Percentiles rank a stretch among this genome's conserved stretches.
These are phyloP conservation scores for Ischnura elegans DNA, from an alignment of 2,888 invertebrate genomes.

Conservation along the genomic window DNA sequence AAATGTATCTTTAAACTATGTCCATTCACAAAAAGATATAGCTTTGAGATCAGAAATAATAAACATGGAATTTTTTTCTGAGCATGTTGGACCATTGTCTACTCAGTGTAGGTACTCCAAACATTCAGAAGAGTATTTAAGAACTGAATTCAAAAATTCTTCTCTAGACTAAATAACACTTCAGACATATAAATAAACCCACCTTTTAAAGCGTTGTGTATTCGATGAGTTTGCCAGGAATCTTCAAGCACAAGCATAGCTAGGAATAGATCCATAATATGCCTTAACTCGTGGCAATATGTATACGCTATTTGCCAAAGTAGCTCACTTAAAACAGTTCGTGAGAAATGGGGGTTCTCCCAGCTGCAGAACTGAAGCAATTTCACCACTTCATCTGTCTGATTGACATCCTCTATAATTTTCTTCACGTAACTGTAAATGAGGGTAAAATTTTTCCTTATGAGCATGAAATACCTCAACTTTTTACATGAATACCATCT, in stretches of 20 bases:
- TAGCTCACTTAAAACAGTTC: constrained; percentile 92
- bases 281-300: constrained; percentile 95
- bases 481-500: too few relatives aligned
- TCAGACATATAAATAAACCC: constrained; percentile 70
- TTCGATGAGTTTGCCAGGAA: constrained; percentile 96
- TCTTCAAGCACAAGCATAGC: constrained; percentile 94
- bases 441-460: constrained; percentile 70
- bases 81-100: too few relatives aligned
- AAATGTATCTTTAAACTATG: background rate
- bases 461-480: constrained; percentile 68
- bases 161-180: too few relatives aligned
- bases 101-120: too few relatives aligned
- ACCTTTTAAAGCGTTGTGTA: constrained; percentile 96
- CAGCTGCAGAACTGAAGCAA: constrained; percentile 96
- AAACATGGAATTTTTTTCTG: background rate
- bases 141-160: too few relatives aligned
- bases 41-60: background rate
- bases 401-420: constrained; percentile 95
- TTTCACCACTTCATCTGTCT: constrained; percentile 93
- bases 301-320: constrained; percentile 93
- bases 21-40: background rate
- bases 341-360: constrained; percentile 97
- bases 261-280: constrained; percentile 93
- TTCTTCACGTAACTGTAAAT: constrained; percentile 91
- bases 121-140: too few relatives aligned